Evolutionary conservation across 2,113 vertebrate genomes (phyloP), one percentile per base, ranked within the genome.

Genomic region (Ellobius talpinus): DNA sequence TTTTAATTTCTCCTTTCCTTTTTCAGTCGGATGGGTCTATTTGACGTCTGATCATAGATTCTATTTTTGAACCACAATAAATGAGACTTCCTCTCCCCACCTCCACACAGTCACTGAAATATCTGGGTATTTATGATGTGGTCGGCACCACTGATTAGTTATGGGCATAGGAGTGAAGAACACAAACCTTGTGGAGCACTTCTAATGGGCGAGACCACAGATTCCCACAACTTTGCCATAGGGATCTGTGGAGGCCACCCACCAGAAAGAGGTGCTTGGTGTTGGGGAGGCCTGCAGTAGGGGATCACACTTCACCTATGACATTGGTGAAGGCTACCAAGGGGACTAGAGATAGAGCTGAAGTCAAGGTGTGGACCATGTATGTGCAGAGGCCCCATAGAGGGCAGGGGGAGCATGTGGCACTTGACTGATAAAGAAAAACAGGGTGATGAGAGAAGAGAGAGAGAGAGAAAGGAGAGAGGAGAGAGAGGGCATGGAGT

Each of bases 61-160:
- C 66, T 89, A 63, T 89, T 91, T 85, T 87, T 26, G 72, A 91
- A 73, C 52, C 70, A 89, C 55, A 89, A 12, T 79, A 23, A 92
- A 55, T 55, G 31, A 55, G 7, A n/a, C 19, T 72, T 68, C 31
- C 52, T 78, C 90, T 84, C 17, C 24, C 70, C 42, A 42, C 3
- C 42, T 42, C 52, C 61, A 82, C 82, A 17, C 0, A 65, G 70
- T 81, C 72, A 72, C 1, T 82, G 45, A 24, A 26, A 12, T 87
- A 61, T 90, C 52, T 10, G 76, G 23, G 65, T 72, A 4, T 39
- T 74, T 79, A 0, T 72, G 55, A 50, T 45, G 2, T n/a, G 3
- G 42, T 55, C 73, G 84, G 47, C 65, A 13, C 23, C 12, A 7
- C 33, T 63, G 52, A 36, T 11, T 50, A 91, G 73, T 63, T 82